Base-by-base conservation (phyloP, 2,888 invertebrate genomes). In the Spicauda simplicius region DNA sequence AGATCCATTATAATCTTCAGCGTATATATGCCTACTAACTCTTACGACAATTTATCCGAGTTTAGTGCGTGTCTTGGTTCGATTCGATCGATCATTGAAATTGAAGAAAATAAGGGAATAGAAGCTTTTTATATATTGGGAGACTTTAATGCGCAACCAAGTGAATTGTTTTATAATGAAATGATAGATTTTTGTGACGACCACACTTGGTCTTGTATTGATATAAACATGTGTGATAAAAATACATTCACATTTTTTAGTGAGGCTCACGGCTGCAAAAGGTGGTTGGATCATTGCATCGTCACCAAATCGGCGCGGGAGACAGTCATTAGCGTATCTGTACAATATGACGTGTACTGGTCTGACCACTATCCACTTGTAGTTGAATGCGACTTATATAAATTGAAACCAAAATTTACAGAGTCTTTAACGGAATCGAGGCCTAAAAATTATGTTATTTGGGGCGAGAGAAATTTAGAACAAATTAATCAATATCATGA, bases 331-430 rank as follows among this genome's bases (percentile, higher is more conserved):
- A 53, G 16, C 25, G 57, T 61, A 6, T 8, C 55, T 0, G 69
- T 72, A 56, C 1, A 53, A 7, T 55, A 70, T 62, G 69, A 59
- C 20, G 19, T 66, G 18, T 70, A 45, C 56, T 72, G 71, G 72
- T 71, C 70, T 0, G 71, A 71, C 53, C 69, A 71, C 55, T 63
- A 62, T 37, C 71, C 71, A 5, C 50, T 72, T 52, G 18, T 25
- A 7, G 19, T 71, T 2, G 16, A 30, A 33, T 64, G 68, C 66
- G 25, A 71, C 53, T 45, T 69, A 33, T 16, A 33, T 55, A 55
- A 55, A 33, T 11, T 55, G 30, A 30, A 55, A 16, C 55, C 55
- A 16, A 55, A 55, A 33, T 5, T 33, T 16, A 16, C 16, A 14
- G 16, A 55, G 33, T 25, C 6, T 25, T 10, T 45, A n/a, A 54